These are phyloP conservation scores for Pelusios castaneus DNA, from an alignment of 2,113 vertebrate genomes.

Conservation along the genomic window DNA sequence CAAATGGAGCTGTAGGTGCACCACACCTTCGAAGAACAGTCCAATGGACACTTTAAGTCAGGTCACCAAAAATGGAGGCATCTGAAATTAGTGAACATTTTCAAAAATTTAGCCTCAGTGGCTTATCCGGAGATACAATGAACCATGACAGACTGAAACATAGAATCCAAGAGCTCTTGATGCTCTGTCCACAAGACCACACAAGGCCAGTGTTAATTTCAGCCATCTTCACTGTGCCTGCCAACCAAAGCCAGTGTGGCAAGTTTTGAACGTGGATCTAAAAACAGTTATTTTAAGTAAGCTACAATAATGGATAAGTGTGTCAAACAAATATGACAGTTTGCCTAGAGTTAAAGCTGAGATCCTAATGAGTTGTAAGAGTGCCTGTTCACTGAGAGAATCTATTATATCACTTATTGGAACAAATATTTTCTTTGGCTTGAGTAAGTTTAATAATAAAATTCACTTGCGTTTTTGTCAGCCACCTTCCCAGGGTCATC, in stretches of 20 bases:
- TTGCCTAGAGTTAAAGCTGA: slow-evolving; percentile 41
- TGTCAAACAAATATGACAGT: not conserved
- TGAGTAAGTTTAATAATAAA: slow-evolving; percentile 47
- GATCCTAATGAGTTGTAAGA: slow-evolving; percentile 39
- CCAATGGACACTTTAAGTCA: not conserved
- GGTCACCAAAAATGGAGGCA: not conserved
- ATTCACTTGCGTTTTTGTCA: slow-evolving; percentile 44
- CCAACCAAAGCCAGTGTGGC: not conserved
- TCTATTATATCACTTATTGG: slow-evolving; percentile 18
- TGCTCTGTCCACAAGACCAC: not conserved
- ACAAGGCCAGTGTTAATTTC: not conserved
- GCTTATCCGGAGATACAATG: not conserved
- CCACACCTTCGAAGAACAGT: not conserved
- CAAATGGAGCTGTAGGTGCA: not conserved
- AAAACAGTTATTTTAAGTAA: slow-evolving; percentile 2
- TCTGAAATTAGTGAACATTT: not conserved
- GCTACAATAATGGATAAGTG: not conserved
- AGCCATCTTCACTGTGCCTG: not conserved
- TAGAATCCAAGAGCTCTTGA: not conserved
- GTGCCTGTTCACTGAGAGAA: slow-evolving; percentile 11
- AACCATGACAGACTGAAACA: not conserved
- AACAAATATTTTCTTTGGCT: slow-evolving; percentile 1
- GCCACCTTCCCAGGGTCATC: not conserved
- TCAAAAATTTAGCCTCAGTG: not conserved
- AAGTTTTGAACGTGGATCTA: not conserved